phyloP scores from a whole-genome alignment of 37 sponge, comb jelly and placozoan species.

The Halisarca cf. caerulea region DNA sequence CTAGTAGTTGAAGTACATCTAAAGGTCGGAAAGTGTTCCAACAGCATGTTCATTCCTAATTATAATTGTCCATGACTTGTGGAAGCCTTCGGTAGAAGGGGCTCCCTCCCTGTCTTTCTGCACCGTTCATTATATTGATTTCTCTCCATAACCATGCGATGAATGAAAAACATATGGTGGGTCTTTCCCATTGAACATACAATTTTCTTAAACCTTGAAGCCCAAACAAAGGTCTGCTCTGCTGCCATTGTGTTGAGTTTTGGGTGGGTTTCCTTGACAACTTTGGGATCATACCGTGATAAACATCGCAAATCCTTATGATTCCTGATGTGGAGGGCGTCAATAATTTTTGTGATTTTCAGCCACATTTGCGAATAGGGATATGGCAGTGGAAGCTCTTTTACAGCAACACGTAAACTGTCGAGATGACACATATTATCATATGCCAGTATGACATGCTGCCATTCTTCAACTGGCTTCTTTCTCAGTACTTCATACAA shows the following conservation, averaged over 20 bases:
- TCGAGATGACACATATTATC: constrained; percentile 60
- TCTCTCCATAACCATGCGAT: neutral
- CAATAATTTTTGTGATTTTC: neutral
- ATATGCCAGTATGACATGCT: constrained; percentile 30
- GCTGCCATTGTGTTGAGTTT: neutral
- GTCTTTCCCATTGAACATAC: constrained; percentile 34
- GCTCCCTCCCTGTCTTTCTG: neutral
- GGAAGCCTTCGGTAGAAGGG: neutral
- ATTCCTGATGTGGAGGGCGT: neutral
- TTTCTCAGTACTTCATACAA: constrained; percentile 15
- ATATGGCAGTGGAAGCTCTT: neutral
- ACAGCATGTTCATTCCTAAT: too few species aligned
- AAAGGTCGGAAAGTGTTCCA: too few species aligned
- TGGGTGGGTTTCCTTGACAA: neutral
- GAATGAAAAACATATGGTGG: constrained; percentile 39
- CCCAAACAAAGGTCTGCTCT: neutral
- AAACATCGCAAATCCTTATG: neutral
- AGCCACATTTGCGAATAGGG: neutral
- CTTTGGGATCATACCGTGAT: neutral
- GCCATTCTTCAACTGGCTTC: neutral
- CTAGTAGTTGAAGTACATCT: too few species aligned
- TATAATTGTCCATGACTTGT: too few species aligned
- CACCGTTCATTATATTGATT: neutral
- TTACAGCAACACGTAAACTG: constrained; percentile 4
- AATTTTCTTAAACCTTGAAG: constrained; percentile 33